Conservation (phyloP, 2,888 invertebrate species). For the Conistra vaccinii region DNA sequence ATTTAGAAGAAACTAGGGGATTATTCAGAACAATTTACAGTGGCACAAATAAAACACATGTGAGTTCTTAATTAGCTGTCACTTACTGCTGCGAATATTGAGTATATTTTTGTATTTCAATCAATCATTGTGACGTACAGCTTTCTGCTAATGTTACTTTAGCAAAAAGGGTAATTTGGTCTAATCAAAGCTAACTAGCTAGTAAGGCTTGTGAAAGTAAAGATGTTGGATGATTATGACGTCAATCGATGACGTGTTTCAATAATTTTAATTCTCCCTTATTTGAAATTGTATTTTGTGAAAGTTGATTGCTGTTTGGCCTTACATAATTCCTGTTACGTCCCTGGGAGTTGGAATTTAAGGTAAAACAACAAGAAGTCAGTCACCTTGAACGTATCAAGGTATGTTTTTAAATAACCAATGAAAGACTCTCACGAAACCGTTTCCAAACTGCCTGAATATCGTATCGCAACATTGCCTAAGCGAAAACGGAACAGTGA, state of each 20-base stretch:
- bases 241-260: constrained; percentile 32
- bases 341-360: constrained; percentile 12
- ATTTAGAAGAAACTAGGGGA: constrained; percentile 56
- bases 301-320: constrained; percentile 30
- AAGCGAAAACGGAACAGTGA: constrained; percentile 44
- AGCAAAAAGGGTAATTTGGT: constrained; percentile 39
- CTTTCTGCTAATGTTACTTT: constrained; percentile 45
- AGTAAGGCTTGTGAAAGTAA: constrained; percentile 36
- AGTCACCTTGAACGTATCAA: constrained; percentile 27
- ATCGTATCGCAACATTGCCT: constrained; percentile 33
- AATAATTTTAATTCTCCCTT: constrained; percentile 12
- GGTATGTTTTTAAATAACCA: constrained; percentile 8
- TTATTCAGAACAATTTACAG: constrained; percentile 73
- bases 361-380: constrained; percentile 13
- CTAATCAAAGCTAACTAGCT: constrained; percentile 30
- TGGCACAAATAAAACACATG: constrained; percentile 73
- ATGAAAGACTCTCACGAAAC: constrained; percentile 15
- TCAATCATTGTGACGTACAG: constrained; percentile 63
- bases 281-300: constrained; percentile 24
- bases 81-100: constrained; percentile 62
- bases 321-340: constrained; percentile 16
- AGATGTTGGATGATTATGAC: constrained; percentile 40
- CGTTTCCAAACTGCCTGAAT: constrained; percentile 9
- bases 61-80: constrained; percentile 73
- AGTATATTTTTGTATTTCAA: constrained; percentile 61